Evolutionary conservation across 2,797 vertebrate species (phyloP).

Genomic region (Semaprochilodus insignis): DNA sequence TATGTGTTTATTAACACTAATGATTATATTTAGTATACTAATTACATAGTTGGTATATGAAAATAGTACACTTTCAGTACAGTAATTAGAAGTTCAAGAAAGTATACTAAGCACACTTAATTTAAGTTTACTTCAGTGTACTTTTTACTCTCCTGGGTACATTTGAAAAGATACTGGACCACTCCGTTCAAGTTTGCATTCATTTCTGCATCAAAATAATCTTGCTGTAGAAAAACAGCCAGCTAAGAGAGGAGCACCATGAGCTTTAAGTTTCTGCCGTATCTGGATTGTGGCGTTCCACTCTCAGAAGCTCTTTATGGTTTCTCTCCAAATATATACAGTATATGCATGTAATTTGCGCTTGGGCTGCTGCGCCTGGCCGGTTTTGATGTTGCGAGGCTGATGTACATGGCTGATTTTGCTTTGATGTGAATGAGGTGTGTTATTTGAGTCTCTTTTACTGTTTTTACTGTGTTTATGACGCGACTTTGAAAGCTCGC

Average conservation of each 20-base stretch:
- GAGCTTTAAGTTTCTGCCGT: neutral
- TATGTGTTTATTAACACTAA: too few species aligned
- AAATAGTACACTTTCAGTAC: too few species aligned
- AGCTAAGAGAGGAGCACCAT: neutral
- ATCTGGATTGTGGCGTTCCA: neutral
- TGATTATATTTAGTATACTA: too few species aligned
- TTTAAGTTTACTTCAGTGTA: too few species aligned
- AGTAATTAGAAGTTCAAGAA: too few species aligned
- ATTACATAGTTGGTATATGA: too few species aligned
- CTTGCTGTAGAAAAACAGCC: too few species aligned
- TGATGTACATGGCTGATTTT: neutral
- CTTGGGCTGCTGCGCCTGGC: neutral
- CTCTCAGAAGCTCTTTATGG: neutral
- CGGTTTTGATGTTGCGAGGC: neutral
- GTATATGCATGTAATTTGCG: neutral
- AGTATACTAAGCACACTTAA: too few species aligned
- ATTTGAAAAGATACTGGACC: too few species aligned
- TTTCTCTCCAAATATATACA: neutral
- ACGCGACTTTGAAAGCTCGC: neutral
- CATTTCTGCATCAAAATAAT: too few species aligned
- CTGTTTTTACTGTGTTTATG: neutral
- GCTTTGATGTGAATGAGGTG: conserved; percentile 9
- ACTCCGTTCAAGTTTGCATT: too few species aligned
- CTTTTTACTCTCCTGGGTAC: too few species aligned
- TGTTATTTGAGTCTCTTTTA: neutral